Evolutionary conservation across 2,113 vertebrate species (phyloP).

Genomic region (Burhinus oedicnemus): DNA sequence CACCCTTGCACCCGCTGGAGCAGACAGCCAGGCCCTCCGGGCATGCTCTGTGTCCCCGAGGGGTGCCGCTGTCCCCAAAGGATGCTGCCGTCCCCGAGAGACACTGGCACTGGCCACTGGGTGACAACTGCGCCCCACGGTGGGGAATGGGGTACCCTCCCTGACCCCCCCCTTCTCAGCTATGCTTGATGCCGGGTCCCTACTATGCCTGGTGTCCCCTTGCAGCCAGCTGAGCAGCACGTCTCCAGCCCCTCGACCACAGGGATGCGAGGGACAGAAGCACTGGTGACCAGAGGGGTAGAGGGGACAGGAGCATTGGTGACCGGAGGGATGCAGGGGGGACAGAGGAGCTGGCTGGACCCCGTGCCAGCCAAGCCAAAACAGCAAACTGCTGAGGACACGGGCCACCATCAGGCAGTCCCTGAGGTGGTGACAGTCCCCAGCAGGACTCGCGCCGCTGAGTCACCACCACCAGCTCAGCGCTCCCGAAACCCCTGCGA

Average conservation of each 20-base stretch:
- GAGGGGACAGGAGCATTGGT: not conserved
- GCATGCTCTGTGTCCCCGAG: not conserved
- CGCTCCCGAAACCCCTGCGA: not conserved
- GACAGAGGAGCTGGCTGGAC: not conserved
- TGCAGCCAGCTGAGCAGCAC: not conserved
- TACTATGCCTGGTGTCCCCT: fast-evolving
- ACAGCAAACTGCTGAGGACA: not conserved
- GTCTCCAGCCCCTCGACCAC: not conserved
- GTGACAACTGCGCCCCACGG: not conserved
- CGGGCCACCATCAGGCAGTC: not conserved
- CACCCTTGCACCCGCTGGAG: not conserved
- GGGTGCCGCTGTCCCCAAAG: not conserved
- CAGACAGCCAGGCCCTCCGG: not conserved
- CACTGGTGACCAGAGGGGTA: not conserved
- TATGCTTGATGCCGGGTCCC: not conserved
- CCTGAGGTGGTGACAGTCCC: not conserved
- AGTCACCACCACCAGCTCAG: conserved; percentile 39
- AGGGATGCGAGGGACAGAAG: not conserved
- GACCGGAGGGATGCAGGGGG: not conserved
- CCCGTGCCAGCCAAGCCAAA: not conserved
- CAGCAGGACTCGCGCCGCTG: not conserved
- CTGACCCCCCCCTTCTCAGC: fast-evolving
- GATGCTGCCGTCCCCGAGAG: not conserved
- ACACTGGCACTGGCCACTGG: fast-evolving
- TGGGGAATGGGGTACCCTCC: not conserved